These are phyloP conservation scores for Pectinophora gossypiella DNA, from an alignment of 1,140 invertebrate genomes.

Conservation along the genomic window DNA sequence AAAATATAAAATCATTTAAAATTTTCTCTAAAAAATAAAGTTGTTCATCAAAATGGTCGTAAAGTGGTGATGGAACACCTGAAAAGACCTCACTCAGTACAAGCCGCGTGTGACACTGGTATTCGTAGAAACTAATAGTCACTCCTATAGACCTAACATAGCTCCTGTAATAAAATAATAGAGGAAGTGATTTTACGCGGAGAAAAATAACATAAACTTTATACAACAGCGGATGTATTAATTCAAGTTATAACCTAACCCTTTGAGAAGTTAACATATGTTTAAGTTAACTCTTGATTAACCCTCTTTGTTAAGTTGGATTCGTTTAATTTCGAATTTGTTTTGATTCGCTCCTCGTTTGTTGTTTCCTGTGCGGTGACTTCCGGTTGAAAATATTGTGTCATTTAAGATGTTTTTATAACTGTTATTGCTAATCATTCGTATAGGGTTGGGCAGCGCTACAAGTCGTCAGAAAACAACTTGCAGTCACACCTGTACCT, in stretches of 20 bases:
- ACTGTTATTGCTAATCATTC: too few species aligned
- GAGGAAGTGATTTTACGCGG: slow-evolving; percentile 69
- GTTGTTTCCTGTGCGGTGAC: slow-evolving; percentile 36
- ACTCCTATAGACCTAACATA: background rate
- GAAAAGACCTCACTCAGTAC: too few species aligned
- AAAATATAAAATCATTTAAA: too few species aligned
- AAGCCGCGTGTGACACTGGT: too few species aligned
- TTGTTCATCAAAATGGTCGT: too few species aligned
- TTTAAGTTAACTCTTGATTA: slow-evolving; percentile 47
- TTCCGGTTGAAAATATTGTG: slow-evolving; percentile 21
- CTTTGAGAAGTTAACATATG: slow-evolving; percentile 61
- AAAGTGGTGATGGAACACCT: too few species aligned
- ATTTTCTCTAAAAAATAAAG: too few species aligned
- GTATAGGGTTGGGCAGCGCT: too few species aligned
- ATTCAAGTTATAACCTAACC: slow-evolving; percentile 67
- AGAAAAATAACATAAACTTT: slow-evolving; percentile 36
- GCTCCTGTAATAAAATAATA: slow-evolving; percentile 28
- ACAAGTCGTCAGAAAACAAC: too few species aligned
- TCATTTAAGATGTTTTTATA: too few species aligned
- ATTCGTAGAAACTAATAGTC: too few species aligned
- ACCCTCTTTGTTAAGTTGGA: slow-evolving; percentile 35
- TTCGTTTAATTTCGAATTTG: slow-evolving; percentile 66
- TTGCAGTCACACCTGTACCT: too few species aligned
- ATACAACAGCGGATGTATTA: slow-evolving; percentile 60
- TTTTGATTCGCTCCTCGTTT: slow-evolving; percentile 53